These are phyloP conservation scores for Crocallis elinguaria DNA, from an alignment of 2,888 invertebrate species.

Conservation along the genomic window DNA sequence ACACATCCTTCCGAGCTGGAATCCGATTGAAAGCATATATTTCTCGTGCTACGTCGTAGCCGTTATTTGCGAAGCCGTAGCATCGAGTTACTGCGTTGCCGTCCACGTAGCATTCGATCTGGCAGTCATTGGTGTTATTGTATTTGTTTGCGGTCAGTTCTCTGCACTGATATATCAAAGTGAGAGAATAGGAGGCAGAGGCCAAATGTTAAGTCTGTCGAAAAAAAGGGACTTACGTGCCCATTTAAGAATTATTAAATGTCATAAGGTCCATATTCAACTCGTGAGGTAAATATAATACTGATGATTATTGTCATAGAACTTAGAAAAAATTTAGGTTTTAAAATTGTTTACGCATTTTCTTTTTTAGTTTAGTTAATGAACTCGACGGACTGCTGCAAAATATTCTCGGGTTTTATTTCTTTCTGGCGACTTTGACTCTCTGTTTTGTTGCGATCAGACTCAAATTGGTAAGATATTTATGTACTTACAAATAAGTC, in stretches of 20 bases:
- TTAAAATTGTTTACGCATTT: neutral
- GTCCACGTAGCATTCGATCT: conserved; percentile 66
- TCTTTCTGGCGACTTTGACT: conserved; percentile 61
- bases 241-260: conserved; percentile 56
- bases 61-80: conserved; percentile 53
- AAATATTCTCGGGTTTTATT: conserved; percentile 67
- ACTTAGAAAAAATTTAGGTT: no score
- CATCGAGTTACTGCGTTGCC: conserved; percentile 58
- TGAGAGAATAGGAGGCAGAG: conserved; percentile 58
- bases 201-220: conserved; percentile 40
- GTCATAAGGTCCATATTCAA: conserved; percentile 54
- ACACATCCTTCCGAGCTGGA: conserved; percentile 67
- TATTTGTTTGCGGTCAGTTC: conserved; percentile 69
- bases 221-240: conserved; percentile 57
- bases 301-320: neutral
- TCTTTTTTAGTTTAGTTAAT: conserved; percentile 52
- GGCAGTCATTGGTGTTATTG: conserved; percentile 62
- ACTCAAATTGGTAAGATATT: conserved; percentile 57
- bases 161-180: conserved; percentile 53
- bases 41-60: conserved; percentile 50
- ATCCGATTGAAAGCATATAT: conserved; percentile 50
- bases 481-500: neutral
- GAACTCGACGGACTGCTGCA: conserved; percentile 52
- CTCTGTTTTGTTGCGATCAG: conserved; percentile 67
- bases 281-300: conserved; percentile 52